These are phyloP conservation scores for Phrynocephalus forsythii DNA, from an alignment of 2,797 vertebrate genomes.

Conservation along the genomic window DNA sequence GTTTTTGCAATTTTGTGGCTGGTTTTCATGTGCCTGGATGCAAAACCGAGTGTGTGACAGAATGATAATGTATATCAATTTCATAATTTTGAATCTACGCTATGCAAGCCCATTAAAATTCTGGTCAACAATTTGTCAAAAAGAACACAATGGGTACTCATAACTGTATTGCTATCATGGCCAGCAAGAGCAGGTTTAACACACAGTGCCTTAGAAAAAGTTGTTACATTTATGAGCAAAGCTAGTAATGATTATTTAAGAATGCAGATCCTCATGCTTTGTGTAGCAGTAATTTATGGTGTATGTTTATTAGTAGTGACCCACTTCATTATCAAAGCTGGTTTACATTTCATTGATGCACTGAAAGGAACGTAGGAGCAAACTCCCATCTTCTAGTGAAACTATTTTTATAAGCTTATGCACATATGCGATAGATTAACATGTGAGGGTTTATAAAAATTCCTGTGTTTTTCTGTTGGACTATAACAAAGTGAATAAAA, in stretches of 20 bases:
- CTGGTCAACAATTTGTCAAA: background rate
- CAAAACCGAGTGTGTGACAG: too few species aligned
- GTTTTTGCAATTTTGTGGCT: too few species aligned
- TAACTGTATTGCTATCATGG: background rate
- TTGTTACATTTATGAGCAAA: background rate
- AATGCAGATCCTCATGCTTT: background rate
- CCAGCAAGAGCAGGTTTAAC: background rate
- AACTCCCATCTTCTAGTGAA: background rate
- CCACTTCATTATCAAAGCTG: background rate
- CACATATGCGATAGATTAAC: slow-evolving; percentile 9
- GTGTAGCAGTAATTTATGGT: slow-evolving; percentile 5
- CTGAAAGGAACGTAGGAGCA: background rate
- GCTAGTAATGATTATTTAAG: background rate
- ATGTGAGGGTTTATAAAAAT: slow-evolving; percentile 23
- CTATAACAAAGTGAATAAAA: background rate
- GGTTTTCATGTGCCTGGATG: too few species aligned
- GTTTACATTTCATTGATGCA: background rate
- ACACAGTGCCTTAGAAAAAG: background rate
- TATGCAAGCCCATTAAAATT: too few species aligned
- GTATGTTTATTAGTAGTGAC: background rate
- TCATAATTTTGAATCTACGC: too few species aligned
- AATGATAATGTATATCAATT: too few species aligned
- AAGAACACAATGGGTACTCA: background rate
- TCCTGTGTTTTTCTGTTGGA: slow-evolving; percentile 6
- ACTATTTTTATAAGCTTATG: slow-evolving; percentile 14